Conservation (phyloP, 2,888 invertebrate species). For the Uloborus plumipes region DNA sequence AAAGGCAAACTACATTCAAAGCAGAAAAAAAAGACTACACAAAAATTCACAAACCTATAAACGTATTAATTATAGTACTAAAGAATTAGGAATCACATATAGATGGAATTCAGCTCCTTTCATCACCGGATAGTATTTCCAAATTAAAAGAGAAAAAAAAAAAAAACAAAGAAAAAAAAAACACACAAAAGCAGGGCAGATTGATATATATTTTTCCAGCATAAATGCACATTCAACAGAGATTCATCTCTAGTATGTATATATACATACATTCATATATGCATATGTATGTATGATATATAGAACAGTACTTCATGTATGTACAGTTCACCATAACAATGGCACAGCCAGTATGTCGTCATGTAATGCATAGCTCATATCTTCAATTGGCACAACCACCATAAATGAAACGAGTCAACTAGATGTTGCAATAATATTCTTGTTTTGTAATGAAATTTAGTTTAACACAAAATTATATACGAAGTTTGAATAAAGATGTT, state of each 20-base stretch:
- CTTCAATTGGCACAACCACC: conserved; percentile 58
- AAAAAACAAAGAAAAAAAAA: no score
- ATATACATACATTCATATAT: conserved; percentile 35
- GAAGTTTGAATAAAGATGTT: neutral
- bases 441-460: conserved; percentile 11
- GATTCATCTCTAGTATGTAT: conserved; percentile 16
- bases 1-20: conserved; percentile 14
- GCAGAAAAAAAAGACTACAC: conserved; percentile 11
- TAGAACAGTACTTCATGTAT: conserved; percentile 36
- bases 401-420: conserved; percentile 32
- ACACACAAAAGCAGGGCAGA: conserved; percentile 36
- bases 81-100: conserved; percentile 42
- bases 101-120: conserved; percentile 37
- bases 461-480: neutral
- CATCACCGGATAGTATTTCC: conserved; percentile 59
- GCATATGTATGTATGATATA: conserved; percentile 34
- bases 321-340: conserved; percentile 43
- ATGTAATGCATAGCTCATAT: conserved; percentile 51
- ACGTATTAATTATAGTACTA: conserved; percentile 22
- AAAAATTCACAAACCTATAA: conserved; percentile 23
- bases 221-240: conserved; percentile 25
- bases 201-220: conserved; percentile 20
- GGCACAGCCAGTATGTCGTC: conserved; percentile 55
- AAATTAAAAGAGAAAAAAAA: conserved; percentile 2
- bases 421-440: conserved; percentile 40